These are phyloP conservation scores for Halcyon chelicuti DNA, from an alignment of 2,797 vertebrate genomes.

Conservation along the genomic window DNA sequence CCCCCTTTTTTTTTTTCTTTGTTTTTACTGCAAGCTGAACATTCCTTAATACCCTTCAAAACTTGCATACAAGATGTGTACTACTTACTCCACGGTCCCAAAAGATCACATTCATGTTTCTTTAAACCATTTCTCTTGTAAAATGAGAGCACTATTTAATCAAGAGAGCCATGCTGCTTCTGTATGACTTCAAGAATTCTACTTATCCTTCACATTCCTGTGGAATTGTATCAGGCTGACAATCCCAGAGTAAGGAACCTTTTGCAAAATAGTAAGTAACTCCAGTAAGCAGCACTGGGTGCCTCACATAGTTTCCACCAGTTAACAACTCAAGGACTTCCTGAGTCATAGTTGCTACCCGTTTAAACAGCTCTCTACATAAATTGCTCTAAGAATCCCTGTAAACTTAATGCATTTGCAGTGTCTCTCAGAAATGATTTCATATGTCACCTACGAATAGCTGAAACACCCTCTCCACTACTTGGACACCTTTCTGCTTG, in stretches of 20 bases:
- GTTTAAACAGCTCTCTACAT: not conserved
- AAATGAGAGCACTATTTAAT: not conserved
- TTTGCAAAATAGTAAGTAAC: not conserved
- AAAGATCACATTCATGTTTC: not conserved
- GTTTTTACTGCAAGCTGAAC: not conserved
- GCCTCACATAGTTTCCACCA: not conserved
- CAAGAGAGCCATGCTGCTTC: not conserved
- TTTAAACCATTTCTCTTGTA: not conserved
- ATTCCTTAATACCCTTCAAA: not conserved
- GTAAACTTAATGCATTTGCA: not conserved
- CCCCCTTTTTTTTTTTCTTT: not conserved
- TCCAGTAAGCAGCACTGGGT: not conserved
- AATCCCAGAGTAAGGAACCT: not conserved
- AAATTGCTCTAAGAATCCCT: not conserved
- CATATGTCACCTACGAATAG: not conserved
- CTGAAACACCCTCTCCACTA: not conserved
- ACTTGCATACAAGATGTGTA: not conserved
- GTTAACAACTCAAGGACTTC: not conserved
- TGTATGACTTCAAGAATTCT: not conserved
- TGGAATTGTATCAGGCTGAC: not conserved
- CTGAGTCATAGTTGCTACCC: not conserved
- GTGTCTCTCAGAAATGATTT: not conserved
- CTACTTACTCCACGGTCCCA: not conserved
- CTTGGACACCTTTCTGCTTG: not conserved
- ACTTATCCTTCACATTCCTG: not conserved